Percentiles rank a stretch among this genome's conserved stretches.
These are phyloP conservation scores for Diplodus puntazzo DNA, from an alignment of 2,797 vertebrate genomes.

Conservation along the genomic window DNA sequence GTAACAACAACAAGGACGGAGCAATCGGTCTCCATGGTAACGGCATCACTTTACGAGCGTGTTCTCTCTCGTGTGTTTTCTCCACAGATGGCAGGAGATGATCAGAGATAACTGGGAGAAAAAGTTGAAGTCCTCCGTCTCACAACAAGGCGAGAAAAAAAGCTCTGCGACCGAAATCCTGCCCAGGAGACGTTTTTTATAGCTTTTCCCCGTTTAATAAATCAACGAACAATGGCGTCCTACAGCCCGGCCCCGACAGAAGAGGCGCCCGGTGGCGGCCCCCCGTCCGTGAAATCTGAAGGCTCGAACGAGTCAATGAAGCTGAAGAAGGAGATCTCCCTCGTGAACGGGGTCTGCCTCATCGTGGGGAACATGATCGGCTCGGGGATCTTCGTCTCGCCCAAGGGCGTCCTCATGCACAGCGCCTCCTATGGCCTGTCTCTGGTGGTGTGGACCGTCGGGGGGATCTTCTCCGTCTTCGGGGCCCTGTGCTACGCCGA, in stretches of 20 bases:
- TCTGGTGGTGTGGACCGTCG: constrained; percentile 91
- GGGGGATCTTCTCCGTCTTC: constrained; percentile 92
- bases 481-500: constrained; percentile 95
- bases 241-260: constrained; percentile 66
- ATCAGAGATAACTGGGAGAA: constrained; percentile 62
- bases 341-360: constrained; percentile 92
- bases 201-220: not conserved
- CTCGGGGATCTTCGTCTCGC: constrained; percentile 95
- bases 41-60: constrained; percentile 37
- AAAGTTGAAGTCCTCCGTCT: constrained; percentile 8
- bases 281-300: constrained; percentile 37
- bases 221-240: constrained; percentile 78
- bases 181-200: not conserved
- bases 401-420: constrained; percentile 93
- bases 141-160: not conserved
- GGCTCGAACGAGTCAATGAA: constrained; percentile 84
- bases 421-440: constrained; percentile 93
- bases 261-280: constrained; percentile 69
- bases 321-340: constrained; percentile 94
- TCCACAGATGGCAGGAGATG: constrained; percentile 79
- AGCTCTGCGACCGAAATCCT: constrained; percentile 20
- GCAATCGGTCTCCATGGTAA: constrained; percentile 38
- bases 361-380: constrained; percentile 98
- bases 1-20: constrained; percentile 27
- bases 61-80: constrained; percentile 28